phyloP scores from a whole-genome alignment of 2,797 vertebrate species.

The Muscicapa comitata region DNA sequence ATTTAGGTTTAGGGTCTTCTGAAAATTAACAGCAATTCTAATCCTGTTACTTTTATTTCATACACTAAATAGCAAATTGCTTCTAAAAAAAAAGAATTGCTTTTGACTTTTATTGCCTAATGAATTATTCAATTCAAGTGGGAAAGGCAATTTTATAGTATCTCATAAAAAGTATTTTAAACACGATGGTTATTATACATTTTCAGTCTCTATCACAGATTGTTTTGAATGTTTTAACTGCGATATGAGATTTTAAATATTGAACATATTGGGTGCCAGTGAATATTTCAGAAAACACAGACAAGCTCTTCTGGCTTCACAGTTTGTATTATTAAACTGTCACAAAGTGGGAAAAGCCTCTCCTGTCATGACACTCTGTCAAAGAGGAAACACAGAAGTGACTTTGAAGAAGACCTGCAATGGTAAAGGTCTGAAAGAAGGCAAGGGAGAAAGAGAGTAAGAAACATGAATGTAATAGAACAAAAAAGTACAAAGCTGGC shows the following conservation, averaged over 20 bases:
- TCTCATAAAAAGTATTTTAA: neutral
- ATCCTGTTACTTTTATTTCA: conserved; percentile 2
- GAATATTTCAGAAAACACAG: conserved; percentile 7
- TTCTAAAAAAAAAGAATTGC: neutral
- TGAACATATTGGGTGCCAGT: neutral
- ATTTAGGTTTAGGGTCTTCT: neutral
- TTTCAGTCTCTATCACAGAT: neutral
- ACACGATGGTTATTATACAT: neutral
- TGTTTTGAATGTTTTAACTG: conserved; percentile 19
- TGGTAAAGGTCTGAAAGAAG: neutral
- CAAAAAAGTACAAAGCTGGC: neutral
- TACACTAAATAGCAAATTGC: neutral
- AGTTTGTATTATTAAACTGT: conserved; percentile 27
- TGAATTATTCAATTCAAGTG: neutral
- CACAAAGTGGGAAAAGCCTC: neutral
- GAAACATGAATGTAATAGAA: neutral
- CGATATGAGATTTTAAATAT: neutral
- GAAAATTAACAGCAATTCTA: neutral
- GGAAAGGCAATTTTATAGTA: neutral
- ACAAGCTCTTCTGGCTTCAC: conserved; percentile 8
- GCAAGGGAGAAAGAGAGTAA: neutral
- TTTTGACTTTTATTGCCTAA: conserved; percentile 3
- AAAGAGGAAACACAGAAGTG: neutral
- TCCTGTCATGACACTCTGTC: neutral
- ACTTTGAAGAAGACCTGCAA: neutral